Evolutionary conservation across 1,140 invertebrate genomes (phyloP), one percentile per base, ranked within the genome.

Genomic region (Saccostrea glomerata): DNA sequence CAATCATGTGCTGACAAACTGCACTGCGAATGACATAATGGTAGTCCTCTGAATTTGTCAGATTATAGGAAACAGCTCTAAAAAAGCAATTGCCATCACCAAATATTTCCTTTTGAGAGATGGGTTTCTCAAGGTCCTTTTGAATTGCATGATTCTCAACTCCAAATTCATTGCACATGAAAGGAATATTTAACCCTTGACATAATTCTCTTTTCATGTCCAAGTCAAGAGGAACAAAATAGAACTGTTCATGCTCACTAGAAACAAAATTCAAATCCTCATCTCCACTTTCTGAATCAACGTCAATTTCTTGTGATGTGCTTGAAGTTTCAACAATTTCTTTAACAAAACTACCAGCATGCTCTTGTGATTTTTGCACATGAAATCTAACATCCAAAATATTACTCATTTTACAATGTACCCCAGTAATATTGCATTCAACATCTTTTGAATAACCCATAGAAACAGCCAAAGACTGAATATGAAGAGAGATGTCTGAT

Each of bases 1-100:
- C n/a, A 9, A 58, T 0, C 17, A 60, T 3, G 58, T 85, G 84
- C 17, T 58, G 0, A 56, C 55, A 85, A 58, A 85, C 84, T 0
- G 25, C 25, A 25, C 9, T 17, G 15, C 84, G 54, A 11, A 85
- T 60, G 9, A 17, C 11, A 9, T 58, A 11, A 40, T 85, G 56
- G 58, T 60, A 23, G 20, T 60, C 30, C 25, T 85, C 84, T 23
- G 25, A 58, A 25, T 85, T 60, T 58, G 54, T 58, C 13, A 85
- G 4, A 60, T n/a, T 9, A 23, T 23, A 85, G 11, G 84, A 85
- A 15, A 85, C 23, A 20, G 84, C 84, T 25, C 84, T 47, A 17
- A 85, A 85, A 85, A 85, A 85, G 20, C 84, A 85, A 60, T 85
- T 85, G 9, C 84, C 84, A 63, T 85, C 84, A 25, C 11, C 54